These are phyloP conservation scores for Zelostemma sp. DNA, from an alignment of 1,140 invertebrate species.

Conservation along the genomic window DNA sequence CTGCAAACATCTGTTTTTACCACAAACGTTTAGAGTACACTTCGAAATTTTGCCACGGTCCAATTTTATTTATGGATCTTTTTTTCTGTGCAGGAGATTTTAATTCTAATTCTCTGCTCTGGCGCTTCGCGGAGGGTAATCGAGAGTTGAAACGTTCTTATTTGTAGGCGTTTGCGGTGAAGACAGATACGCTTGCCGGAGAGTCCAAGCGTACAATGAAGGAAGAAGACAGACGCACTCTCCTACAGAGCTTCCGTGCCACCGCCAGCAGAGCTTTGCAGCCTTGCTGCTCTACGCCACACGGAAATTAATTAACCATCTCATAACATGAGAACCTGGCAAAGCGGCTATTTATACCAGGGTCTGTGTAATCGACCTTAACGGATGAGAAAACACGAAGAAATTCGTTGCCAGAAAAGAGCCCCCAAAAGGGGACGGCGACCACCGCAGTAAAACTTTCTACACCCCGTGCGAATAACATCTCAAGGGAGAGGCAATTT, in stretches of 20 bases:
- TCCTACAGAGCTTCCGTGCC: not conserved
- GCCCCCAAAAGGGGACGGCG: too few species aligned
- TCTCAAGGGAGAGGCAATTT: too few species aligned
- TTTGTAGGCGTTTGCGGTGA: conserved; percentile 13
- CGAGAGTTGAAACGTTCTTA: conserved; percentile 49
- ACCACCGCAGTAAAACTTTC: too few species aligned
- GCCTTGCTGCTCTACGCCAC: conserved; percentile 32
- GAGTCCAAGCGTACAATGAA: not conserved
- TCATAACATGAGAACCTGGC: conserved; percentile 1
- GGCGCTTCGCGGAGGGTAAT: conserved; percentile 39
- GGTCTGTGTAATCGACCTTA: conserved; percentile 8
- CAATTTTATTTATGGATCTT: too few species aligned
- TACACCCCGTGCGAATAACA: too few species aligned
- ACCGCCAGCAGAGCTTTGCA: conserved; percentile 8
- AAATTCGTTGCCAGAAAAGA: conserved; percentile 7
- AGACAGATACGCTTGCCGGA: conserved; percentile 5
- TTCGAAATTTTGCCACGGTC: too few species aligned
- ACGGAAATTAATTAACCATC: conserved; percentile 53
- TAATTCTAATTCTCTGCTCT: not conserved
- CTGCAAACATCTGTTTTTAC: too few species aligned
- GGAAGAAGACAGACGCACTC: not conserved
- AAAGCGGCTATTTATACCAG: conserved; percentile 8
- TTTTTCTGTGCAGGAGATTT: too few species aligned
- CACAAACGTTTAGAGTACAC: too few species aligned
- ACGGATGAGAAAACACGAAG: conserved; percentile 7